Base-by-base conservation (phyloP, 2,888 invertebrate species). In the Sycophila texana region DNA sequence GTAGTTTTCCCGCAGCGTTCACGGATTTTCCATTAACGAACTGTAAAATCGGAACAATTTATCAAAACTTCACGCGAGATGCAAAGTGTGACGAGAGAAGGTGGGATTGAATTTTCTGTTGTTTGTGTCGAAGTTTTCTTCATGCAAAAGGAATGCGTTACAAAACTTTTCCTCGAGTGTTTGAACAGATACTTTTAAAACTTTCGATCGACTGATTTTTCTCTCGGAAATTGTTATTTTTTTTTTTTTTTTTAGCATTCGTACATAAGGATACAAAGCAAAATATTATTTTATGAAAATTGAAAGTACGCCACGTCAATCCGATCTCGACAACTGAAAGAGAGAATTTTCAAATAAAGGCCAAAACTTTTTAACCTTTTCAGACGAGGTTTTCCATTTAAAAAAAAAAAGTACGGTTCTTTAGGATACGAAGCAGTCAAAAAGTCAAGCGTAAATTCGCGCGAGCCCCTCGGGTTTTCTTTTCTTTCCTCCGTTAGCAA, bases 21-120 rank as follows among this genome's bases (percentile, higher is more conserved):
- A 7, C 61, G 20, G 20, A 47, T 55, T 65, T 16, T 55, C 16
- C 55, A 74, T 74, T 74, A 74, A 65, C 73, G 65, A 74, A 55
- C 73, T 55, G 39, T n/a, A 39, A 39, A 51, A 55, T 65, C 65
- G 57, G 55, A 39, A 57, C 60, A 22, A 72, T 72, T 49, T 51
- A 26, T 72, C 22, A 39, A 63, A 39, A 39, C n/a, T 18, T 26
- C 20, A 47, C 18, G 13, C 20, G 2, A 20, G 3, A 39, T 2
- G 49, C 26, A 18, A 13, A 63, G 63, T 39, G 39, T 30, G n/a
- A 47, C 16, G 47, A 12, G 20, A 39, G 51, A 4, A 4, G 51
- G 5, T 14, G 2, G 53, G 53, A 3, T 53, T 53, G 53, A n/a
- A 53, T 53, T 16, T 53, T n/a, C 53, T 53, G 53, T 53, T 53